Percentiles rank a stretch among this genome's conserved stretches.
These are phyloP conservation scores for Diarsia mendica DNA, from an alignment of 2,888 invertebrate species.

Conservation along the genomic window DNA sequence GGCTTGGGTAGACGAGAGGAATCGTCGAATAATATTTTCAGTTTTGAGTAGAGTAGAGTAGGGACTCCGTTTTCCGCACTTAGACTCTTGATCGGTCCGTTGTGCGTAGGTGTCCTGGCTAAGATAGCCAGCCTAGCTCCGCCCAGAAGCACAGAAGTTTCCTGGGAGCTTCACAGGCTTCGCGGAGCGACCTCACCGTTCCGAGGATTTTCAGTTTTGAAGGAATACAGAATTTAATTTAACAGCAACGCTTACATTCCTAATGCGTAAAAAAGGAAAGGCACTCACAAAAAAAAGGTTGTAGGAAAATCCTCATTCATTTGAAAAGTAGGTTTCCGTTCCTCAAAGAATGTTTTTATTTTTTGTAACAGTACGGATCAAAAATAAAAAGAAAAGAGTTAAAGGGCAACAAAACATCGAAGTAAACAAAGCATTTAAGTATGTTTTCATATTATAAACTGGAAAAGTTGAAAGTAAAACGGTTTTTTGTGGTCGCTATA, in stretches of 20 bases:
- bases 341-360: background rate
- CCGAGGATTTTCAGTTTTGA: too few species aligned
- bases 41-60: too few species aligned
- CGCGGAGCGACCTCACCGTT: too few species aligned
- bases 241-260: background rate
- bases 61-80: too few species aligned
- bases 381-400: background rate
- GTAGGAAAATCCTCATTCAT: background rate
- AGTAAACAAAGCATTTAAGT: background rate
- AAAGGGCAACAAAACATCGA: too few species aligned
- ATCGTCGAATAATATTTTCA: background rate
- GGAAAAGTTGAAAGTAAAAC: background rate
- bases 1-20: constrained; percentile 12
- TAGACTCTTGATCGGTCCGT: too few species aligned
- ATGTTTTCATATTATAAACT: background rate
- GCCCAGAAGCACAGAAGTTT: too few species aligned
- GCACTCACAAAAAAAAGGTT: background rate
- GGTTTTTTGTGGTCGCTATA: background rate
- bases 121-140: too few species aligned
- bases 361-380: background rate
- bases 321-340: background rate
- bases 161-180: too few species aligned
- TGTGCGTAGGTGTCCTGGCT: too few species aligned
- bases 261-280: background rate
- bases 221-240: background rate